phyloP scores from a whole-genome alignment of 2,888 invertebrate species.

The Cosmopolites sordidus region DNA sequence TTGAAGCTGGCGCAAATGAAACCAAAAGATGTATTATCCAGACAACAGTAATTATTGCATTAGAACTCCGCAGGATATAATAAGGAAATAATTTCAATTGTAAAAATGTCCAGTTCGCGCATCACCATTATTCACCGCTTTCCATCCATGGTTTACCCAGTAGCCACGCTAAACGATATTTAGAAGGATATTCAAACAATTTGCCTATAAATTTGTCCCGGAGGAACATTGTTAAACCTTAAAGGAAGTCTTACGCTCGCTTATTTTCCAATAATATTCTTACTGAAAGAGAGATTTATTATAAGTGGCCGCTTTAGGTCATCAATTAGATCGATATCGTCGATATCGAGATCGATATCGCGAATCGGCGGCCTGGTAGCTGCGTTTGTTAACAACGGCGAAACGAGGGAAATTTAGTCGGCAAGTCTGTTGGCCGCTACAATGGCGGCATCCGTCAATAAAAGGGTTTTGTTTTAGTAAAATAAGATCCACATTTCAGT shows the following conservation, averaged over 20 bases:
- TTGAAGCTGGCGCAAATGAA: neutral
- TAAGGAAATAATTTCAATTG: neutral
- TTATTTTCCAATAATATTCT: conserved; percentile 21
- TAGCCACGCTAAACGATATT: neutral
- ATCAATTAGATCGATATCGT: conserved; percentile 45
- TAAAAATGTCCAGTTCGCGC: too few species aligned
- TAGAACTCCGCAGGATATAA: neutral
- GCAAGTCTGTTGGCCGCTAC: too few species aligned
- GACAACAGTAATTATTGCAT: neutral
- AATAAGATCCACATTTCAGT: too few species aligned
- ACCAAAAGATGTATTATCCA: neutral
- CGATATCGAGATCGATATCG: conserved; percentile 42
- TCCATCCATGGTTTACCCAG: neutral
- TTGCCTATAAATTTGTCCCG: neutral
- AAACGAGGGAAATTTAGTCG: too few species aligned
- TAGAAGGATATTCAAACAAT: neutral
- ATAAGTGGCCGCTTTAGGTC: conserved; percentile 31
- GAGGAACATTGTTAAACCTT: too few species aligned
- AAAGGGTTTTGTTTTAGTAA: too few species aligned
- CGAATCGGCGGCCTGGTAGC: conserved; percentile 32
- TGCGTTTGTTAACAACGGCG: conserved; percentile 35
- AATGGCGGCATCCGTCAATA: too few species aligned
- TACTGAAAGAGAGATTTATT: conserved; percentile 31
- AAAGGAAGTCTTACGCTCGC: neutral
- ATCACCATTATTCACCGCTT: too few species aligned